Conservation (phyloP, 2,888 invertebrate species). For the Sthenelais limicola region DNA sequence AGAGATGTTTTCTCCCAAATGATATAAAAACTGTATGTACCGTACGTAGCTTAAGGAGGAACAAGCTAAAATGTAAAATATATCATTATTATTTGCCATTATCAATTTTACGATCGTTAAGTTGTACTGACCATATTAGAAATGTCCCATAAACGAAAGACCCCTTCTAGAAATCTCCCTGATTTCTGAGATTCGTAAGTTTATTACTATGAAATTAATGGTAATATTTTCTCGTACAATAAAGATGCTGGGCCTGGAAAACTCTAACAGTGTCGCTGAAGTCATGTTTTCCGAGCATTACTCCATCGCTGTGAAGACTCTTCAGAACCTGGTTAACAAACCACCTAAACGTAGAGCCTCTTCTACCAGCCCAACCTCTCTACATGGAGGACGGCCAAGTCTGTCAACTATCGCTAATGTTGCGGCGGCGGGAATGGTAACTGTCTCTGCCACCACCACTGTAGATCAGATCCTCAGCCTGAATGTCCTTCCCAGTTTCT, state of each 20-base stretch:
- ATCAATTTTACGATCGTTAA: too few species aligned
- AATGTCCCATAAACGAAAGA: too few species aligned
- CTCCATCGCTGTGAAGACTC: constrained; percentile 55
- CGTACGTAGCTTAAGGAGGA: too few species aligned
- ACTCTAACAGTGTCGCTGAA: constrained; percentile 58
- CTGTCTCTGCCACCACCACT: constrained; percentile 60
- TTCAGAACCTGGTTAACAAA: constrained; percentile 51
- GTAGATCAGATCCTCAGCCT: constrained; percentile 59
- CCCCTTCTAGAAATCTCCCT: too few species aligned
- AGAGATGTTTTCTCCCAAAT: too few species aligned
- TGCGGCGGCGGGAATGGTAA: constrained; percentile 58
- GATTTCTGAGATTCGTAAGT: too few species aligned
- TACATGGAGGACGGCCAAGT: constrained; percentile 9
- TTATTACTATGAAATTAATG: too few species aligned
- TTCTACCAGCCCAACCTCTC: background rate
- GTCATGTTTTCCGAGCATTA: constrained; percentile 63
- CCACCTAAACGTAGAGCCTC: background rate
- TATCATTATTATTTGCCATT: too few species aligned
- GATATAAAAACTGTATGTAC: too few species aligned
- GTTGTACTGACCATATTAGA: too few species aligned
- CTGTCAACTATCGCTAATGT: constrained; percentile 50
- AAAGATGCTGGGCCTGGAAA: constrained; percentile 65
- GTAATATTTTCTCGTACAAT: too few species aligned
- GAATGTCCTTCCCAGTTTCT: constrained; percentile 21
- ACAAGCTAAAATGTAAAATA: too few species aligned